These are phyloP conservation scores for Chirona hameri DNA, from an alignment of 2,888 invertebrate genomes.

Conservation along the genomic window DNA sequence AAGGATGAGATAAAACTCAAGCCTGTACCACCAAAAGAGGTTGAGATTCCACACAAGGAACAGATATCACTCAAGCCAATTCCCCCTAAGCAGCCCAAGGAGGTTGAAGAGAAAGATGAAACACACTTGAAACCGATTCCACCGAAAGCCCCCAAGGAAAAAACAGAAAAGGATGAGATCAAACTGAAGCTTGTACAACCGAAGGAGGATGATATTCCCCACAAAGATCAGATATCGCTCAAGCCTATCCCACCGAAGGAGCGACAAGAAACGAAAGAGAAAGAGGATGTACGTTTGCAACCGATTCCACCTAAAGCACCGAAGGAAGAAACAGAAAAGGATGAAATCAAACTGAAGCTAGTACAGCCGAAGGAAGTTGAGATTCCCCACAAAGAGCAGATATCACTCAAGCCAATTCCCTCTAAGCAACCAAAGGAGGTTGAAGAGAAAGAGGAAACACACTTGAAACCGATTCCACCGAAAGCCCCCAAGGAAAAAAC, in stretches of 20 bases:
- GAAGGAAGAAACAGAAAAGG: too few relatives aligned
- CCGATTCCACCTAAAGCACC: too few relatives aligned
- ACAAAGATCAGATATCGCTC: background rate
- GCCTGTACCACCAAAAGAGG: background rate
- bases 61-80: background rate
- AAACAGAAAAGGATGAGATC: background rate
- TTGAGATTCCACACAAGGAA: background rate
- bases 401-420: too few relatives aligned
- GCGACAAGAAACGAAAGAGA: background rate
- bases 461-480: background rate
- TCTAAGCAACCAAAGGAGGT: too few relatives aligned
- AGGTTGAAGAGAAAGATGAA: background rate
- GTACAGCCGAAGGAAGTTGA: too few relatives aligned
- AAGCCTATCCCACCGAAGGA: background rate
- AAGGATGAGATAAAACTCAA: conserved; percentile 41
- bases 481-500: too few relatives aligned
- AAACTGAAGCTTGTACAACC: background rate
- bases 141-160: background rate
- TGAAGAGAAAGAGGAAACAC: background rate
- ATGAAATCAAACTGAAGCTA: too few relatives aligned
- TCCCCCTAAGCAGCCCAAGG: background rate
- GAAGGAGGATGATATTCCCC: background rate
- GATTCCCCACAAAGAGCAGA: too few relatives aligned
- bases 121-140: background rate
- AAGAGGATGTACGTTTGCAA: too few relatives aligned